A percentile compares a stretch with the other conserved stretches of the same genome.
Evolutionary conservation across 2,888 invertebrate genomes (phyloP).

Genomic region (Gerosis bhagava): DNA sequence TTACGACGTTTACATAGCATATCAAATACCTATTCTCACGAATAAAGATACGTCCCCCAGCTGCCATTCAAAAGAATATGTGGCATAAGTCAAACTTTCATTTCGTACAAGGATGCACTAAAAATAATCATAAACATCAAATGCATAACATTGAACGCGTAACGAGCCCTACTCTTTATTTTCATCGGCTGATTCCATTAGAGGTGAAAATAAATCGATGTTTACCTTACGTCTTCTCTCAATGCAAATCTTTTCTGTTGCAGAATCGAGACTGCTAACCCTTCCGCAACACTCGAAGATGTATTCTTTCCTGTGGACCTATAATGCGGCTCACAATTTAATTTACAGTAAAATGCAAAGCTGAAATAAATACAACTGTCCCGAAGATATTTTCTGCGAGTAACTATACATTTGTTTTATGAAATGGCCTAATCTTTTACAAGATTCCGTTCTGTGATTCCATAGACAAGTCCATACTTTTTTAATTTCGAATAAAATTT

Average conservation of each 20-base stretch:
- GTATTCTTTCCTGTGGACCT: conserved; percentile 73
- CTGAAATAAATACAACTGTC: conserved; percentile 82
- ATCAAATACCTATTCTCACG: conserved; percentile 67
- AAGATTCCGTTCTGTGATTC: conserved; percentile 81
- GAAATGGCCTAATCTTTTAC: conserved; percentile 83
- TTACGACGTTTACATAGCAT: conserved; percentile 64
- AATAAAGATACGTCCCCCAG: conserved; percentile 77
- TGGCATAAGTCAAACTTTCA: conserved; percentile 83
- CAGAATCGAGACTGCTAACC: conserved; percentile 79
- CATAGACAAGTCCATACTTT: conserved; percentile 76
- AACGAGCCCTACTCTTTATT: conserved; percentile 47
- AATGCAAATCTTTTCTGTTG: conserved; percentile 80
- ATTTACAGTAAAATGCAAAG: conserved; percentile 81
- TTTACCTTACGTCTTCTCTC: conserved; percentile 81
- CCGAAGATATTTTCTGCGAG: conserved; percentile 82
- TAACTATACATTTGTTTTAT: conserved; percentile 83
- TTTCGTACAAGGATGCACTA: conserved; percentile 81
- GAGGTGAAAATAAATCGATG: conserved; percentile 79
- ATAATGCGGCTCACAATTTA: conserved; percentile 75
- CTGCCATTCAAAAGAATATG: conserved; percentile 82
- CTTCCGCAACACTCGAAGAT: conserved; percentile 75
- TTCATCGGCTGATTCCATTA: conserved; percentile 62
- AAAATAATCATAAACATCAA: conserved; percentile 77
- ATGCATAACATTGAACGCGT: conserved; percentile 48
- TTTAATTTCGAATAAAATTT: conserved; percentile 65